A percentile compares a stretch with the other conserved stretches of the same genome.
Conservation (phyloP, 1,140 invertebrate species). For the Cyclargus thomasi region DNA sequence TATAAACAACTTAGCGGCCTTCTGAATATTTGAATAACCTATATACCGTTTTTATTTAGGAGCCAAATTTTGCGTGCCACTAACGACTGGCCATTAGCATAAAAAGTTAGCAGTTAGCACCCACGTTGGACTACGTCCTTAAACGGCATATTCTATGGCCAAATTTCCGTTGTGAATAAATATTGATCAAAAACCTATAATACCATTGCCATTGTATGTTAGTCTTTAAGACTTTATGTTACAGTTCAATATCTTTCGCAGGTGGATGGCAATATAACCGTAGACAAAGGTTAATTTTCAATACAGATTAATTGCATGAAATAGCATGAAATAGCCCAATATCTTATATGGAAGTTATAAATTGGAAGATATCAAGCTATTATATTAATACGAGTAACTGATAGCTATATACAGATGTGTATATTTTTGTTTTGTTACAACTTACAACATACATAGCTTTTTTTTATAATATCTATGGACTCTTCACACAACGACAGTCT, state of each 20-base stretch:
- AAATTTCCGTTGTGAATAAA: slow-evolving; percentile 8
- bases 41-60: no score
- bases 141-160: slow-evolving; percentile 7
- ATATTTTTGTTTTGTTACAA: no score
- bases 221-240: neutral
- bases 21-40: no score
- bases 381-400: no score
- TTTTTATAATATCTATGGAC: no score
- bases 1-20: no score
- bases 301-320: neutral
- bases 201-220: neutral
- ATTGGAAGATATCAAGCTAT: neutral
- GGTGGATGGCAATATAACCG: neutral
- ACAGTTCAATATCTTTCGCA: neutral
- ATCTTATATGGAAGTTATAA: neutral
- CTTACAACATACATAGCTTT: no score
- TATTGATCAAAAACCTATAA: slow-evolving; percentile 6
- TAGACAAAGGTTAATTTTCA: neutral
- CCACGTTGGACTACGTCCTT: neutral
- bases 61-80: neutral
- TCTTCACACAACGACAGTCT: no score
- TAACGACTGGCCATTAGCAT: neutral
- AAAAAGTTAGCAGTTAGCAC: neutral
- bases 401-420: no score
- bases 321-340: neutral